Evolutionary conservation across 2,888 invertebrate species (phyloP), one percentile per base, ranked within the genome.

Genomic region (Mythimna loreyi): DNA sequence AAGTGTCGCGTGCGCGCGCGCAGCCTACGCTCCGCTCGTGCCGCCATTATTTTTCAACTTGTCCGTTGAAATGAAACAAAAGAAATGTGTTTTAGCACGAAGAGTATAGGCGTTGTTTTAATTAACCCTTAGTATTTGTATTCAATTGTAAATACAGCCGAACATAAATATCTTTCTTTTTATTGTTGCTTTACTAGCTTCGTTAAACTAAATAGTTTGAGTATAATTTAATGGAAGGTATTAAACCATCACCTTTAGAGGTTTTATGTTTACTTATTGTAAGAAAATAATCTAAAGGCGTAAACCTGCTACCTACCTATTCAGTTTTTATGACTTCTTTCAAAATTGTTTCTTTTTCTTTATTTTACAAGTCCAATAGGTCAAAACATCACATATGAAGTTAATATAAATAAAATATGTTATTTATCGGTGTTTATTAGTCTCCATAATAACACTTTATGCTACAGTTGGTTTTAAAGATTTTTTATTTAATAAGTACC

Each of bases 1-100:
- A 87, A 87, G 85, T 87, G 90, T 89, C 89, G 90, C 87, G 88
- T 89, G 93, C 94, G 92, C 91, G 87, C 84, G 91, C 89, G 87
- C 93, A 84, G 86, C 94, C 94, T 92, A 94, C 94, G 92, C 92
- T 58, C 70, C 87, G 86, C 89, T 86, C 85, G 90, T 88, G 89
- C 87, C 89, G 87, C 87, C 87, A 89, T 92, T 91, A 83, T 77
- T 92, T 92, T 92, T 90, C 87, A 86, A 89, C 83, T 85, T 85
- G 82, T 77, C 87, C 85, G 86, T 90, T 86, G 84, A 90, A 91
- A 88, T 83, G 82, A 90, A 92, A 88, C 89, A 88, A 89, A 91
- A 89, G 75, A 86, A 85, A 84, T 82, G 74, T 74, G 85, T 78
- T 73, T 80, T 72, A 67, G 63, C 77, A 63, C 80, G 72, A 59